Evolutionary conservation across 1,140 invertebrate genomes (phyloP).

Genomic region (Ceratina japonica): DNA sequence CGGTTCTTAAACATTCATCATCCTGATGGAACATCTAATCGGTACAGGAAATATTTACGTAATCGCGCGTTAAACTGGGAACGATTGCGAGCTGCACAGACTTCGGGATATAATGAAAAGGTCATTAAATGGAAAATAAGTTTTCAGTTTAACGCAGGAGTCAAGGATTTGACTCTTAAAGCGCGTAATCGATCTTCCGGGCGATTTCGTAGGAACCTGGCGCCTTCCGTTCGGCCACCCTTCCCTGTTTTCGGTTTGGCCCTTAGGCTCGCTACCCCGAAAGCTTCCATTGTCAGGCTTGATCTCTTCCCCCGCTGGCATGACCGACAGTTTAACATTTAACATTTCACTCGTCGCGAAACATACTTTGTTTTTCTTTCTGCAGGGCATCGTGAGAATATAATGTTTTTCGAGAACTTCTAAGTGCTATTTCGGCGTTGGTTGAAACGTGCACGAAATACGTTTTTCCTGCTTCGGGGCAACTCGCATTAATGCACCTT

Average conservation of each 20-base stretch:
- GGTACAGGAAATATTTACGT: background rate
- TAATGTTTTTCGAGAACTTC: conserved; percentile 6
- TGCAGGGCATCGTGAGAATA: background rate
- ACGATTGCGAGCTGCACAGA: background rate
- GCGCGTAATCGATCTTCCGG: background rate
- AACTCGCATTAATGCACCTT: conserved; percentile 24
- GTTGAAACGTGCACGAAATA: background rate
- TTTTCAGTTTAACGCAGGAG: background rate
- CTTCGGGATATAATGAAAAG: background rate
- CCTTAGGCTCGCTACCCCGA: background rate
- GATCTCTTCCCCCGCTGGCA: background rate
- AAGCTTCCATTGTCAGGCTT: background rate
- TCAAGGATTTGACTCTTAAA: background rate
- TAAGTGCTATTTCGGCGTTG: background rate
- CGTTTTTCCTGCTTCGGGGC: conserved; percentile 12
- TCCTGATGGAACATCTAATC: background rate
- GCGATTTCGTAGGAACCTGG: background rate
- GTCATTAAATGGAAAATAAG: background rate
- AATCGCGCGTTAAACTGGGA: background rate
- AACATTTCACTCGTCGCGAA: too few species aligned
- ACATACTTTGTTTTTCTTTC: too few species aligned
- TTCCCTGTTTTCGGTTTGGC: background rate
- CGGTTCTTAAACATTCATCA: background rate
- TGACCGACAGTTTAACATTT: background rate
- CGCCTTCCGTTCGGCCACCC: background rate